Base-by-base conservation (phyloP, 1,140 invertebrate genomes). In the Myzus persicae region DNA sequence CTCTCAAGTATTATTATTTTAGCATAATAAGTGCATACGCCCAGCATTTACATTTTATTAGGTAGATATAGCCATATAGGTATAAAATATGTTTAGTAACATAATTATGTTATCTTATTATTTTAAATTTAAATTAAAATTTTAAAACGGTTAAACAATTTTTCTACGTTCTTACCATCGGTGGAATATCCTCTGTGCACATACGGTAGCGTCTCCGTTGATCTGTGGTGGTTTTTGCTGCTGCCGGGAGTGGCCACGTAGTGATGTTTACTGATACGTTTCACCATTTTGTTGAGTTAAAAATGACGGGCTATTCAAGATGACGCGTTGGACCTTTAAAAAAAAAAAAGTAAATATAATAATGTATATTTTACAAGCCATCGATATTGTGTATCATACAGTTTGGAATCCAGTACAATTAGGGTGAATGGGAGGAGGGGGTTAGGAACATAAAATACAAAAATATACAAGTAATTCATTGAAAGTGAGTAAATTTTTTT, bases 181-280 rank as follows among this genome's bases (percentile, higher is more conserved):
- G 94, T 94, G 22, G 94, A 94, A 88, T 94, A 94, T 93, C 94
- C 94, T 89, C 94, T 85, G 54, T 93, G 93, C 18, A 91, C 90
- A 40, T 93, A 93, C 26, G 91, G 91, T 26, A 93, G 14, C 18
- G 46, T 85, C 22, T 94, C 54, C 38, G 90, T 67, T 9, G 92
- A 54, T 54, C 94, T 36, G 26, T 93, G 93, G 67, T 93, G 59
- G 46, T 87, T 82, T 81, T 91, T 92, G 31, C 18, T 38, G 8
- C 93, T 93, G 46, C 92, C 92, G 24, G 94, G 94, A 24, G 94
- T 94, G 42, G 94, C 94, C 48, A 94, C 54, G 93, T 94, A 94
- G 67, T 94, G 94, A 67, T 94, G 93, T 89, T 94, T 94, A 38
- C 94, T 93, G 26, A 94, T 51, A 59, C 94, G 94, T 44, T 94